A percentile compares a stretch with the other conserved stretches of the same genome.
These are phyloP conservation scores for Lepisosteus osseus DNA, from an alignment of 2,113 vertebrate genomes.

Conservation along the genomic window DNA sequence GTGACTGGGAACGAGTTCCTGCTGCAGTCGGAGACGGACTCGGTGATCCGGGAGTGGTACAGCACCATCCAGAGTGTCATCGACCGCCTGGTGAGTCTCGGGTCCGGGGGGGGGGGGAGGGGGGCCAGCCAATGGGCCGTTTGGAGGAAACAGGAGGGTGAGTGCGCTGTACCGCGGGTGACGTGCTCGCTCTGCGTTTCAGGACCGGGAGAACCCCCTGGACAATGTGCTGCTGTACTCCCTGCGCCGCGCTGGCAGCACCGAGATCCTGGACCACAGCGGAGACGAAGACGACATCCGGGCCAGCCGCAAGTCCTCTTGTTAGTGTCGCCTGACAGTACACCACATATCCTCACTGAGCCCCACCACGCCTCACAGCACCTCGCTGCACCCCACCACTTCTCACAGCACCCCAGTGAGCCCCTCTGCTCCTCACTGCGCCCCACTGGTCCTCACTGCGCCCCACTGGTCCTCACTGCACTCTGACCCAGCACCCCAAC, in stretches of 20 bases:
- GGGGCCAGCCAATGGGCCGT: no score
- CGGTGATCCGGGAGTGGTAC: slow-evolving; percentile 80
- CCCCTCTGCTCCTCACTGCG: slow-evolving; percentile 24
- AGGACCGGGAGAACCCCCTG: slow-evolving; percentile 86
- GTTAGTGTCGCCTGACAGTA: slow-evolving; percentile 44
- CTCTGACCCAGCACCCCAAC: slow-evolving; percentile 17
- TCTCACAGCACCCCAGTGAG: slow-evolving; percentile 6
- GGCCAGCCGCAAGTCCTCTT: slow-evolving; percentile 35
- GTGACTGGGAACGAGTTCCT: slow-evolving; percentile 87
- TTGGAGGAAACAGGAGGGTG: no score
- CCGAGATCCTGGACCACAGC: slow-evolving; percentile 77
- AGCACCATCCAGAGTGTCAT: slow-evolving; percentile 75
- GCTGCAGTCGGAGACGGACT: slow-evolving; percentile 82
- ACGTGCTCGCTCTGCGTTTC: not conserved
- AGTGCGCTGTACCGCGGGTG: not conserved
- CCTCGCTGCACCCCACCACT: not conserved
- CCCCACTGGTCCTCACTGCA: slow-evolving; percentile 42
- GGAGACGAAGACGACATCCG: slow-evolving; percentile 71
- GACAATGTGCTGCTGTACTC: slow-evolving; percentile 74
- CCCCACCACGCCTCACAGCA: not conserved
- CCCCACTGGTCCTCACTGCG: slow-evolving; percentile 9
- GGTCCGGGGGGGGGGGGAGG: no score
- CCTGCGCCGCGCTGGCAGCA: slow-evolving; percentile 54
- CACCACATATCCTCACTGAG: not conserved
- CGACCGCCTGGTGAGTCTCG: slow-evolving; percentile 71